Conservation (phyloP, 2,797 vertebrate genomes). For the Bovichtus diacanthus region DNA sequence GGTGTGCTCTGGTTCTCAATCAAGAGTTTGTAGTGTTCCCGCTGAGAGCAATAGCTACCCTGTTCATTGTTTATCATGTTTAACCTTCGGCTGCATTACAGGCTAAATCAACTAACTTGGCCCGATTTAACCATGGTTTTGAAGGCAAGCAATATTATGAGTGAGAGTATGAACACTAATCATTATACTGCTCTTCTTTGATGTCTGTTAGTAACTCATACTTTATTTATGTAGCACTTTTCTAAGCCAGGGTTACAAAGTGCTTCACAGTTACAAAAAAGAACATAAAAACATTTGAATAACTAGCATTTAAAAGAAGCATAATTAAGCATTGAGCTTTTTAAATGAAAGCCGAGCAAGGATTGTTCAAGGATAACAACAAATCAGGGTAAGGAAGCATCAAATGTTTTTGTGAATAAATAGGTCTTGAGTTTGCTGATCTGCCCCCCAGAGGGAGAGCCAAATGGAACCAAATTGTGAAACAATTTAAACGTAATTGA, state of each 20-base stretch:
- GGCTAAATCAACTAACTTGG: conserved; percentile 31
- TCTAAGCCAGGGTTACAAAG: not conserved
- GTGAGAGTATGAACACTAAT: conserved; percentile 17
- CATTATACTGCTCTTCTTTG: conserved; percentile 1
- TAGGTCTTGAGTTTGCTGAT: not conserved
- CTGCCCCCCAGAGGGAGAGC: not conserved
- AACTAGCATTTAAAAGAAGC: not conserved
- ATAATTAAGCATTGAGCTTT: too few relatives aligned
- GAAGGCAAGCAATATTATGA: not conserved
- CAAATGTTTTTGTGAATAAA: not conserved
- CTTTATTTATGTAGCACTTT: not conserved
- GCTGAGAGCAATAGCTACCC: conserved; percentile 33
- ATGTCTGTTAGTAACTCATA: conserved; percentile 20
- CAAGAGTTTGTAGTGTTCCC: conserved; percentile 34
- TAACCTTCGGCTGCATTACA: conserved; percentile 33
- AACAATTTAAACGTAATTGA: conserved; percentile 3
- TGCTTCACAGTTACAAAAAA: not conserved
- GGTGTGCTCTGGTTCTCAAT: conserved; percentile 63
- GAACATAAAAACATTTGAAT: not conserved
- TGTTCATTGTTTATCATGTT: conserved; percentile 24
- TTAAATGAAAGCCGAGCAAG: too few relatives aligned
- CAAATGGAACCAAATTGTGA: conserved; percentile 1
- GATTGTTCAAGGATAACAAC: too few relatives aligned
- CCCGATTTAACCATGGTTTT: not conserved
- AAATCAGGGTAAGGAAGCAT: not conserved